Evolutionary conservation across 2,888 invertebrate species (phyloP).

Genomic region (Eupithecia centaureata): DNA sequence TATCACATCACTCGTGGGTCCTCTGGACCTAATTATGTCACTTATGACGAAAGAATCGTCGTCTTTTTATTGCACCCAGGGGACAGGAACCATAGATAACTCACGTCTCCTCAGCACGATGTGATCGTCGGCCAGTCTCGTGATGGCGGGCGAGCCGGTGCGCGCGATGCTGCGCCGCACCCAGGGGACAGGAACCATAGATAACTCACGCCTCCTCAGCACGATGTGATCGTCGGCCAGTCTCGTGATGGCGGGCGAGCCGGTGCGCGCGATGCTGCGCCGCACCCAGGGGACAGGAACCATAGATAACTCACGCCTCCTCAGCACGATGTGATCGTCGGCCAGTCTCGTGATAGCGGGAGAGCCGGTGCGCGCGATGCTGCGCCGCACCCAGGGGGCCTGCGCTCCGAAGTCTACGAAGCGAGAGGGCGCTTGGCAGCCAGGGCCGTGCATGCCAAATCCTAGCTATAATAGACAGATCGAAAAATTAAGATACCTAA

Average conservation of each 20-base stretch:
- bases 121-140: constrained; percentile 50
- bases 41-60: too few relatives aligned
- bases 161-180: constrained; percentile 45
- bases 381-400: constrained; percentile 53
- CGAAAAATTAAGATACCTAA: too few relatives aligned
- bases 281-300: background rate
- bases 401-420: constrained; percentile 63
- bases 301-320: constrained; percentile 48
- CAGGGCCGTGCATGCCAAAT: constrained; percentile 63
- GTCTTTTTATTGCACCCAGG: too few relatives aligned
- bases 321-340: constrained; percentile 52
- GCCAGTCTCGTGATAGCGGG: constrained; percentile 57
- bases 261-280: constrained; percentile 49
- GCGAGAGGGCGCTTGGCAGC: constrained; percentile 59
- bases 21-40: too few relatives aligned
- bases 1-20: too few relatives aligned
- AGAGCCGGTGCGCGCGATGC: constrained; percentile 51
- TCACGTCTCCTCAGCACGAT: constrained; percentile 58
- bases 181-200: too few relatives aligned
- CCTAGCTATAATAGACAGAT: constrained; percentile 52
- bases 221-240: constrained; percentile 52
- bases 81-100: too few relatives aligned
- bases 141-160: constrained; percentile 57
- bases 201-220: constrained; percentile 51
- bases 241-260: constrained; percentile 56